Percentiles rank a stretch among this genome's conserved stretches.
Evolutionary conservation across 2,797 vertebrate genomes (phyloP).

Genomic region (Buphagus erythrorhynchus): DNA sequence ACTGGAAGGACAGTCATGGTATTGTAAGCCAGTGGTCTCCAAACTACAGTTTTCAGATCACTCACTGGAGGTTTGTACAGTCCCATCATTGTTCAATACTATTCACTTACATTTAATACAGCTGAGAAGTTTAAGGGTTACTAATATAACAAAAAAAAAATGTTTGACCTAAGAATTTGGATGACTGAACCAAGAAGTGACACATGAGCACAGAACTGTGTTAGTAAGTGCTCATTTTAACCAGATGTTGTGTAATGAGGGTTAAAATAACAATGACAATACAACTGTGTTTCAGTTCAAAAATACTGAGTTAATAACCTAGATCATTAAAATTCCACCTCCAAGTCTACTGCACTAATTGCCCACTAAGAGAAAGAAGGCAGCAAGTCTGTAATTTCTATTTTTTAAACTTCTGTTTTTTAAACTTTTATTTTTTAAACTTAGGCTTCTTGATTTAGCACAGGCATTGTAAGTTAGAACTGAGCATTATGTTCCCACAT

Average conservation of each 20-base stretch:
- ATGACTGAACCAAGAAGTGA: not conserved
- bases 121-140: not conserved
- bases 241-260: not conserved
- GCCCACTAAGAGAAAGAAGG: not conserved
- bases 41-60: not conserved
- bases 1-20: not conserved
- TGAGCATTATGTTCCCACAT: not conserved
- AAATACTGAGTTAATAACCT: not conserved
- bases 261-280: not conserved
- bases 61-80: not conserved
- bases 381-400: not conserved
- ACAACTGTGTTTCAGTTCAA: not conserved
- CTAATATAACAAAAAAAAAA: not conserved
- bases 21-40: not conserved
- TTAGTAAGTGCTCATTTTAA: not conserved
- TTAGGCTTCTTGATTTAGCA: not conserved
- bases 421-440: not conserved
- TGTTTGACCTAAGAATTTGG: not conserved
- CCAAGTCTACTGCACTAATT: not conserved
- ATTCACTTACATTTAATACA: not conserved
- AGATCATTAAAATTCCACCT: not conserved
- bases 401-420: not conserved
- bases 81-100: not conserved
- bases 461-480: not conserved
- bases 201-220: not conserved